Evolutionary conservation across 64 coral and sea anemone species (phyloP), one percentile per base, ranked within the genome.

Genomic region (Stichodactyla helianthus): DNA sequence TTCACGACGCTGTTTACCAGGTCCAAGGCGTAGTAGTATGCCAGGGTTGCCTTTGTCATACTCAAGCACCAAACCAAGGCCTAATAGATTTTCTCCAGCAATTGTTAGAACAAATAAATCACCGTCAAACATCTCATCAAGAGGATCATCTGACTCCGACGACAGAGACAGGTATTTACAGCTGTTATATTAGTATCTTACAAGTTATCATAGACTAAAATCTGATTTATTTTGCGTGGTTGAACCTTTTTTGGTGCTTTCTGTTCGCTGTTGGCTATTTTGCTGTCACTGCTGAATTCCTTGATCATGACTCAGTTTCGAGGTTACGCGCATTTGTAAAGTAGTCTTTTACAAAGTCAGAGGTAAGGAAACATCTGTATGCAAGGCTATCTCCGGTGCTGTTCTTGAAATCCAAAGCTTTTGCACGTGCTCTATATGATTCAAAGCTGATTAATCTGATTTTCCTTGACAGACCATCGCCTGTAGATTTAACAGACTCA

Each of bases 401-500:
- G 35, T 44, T 44, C 35, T 44, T 44, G 35, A 44, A 65, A 17
- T 13, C 62, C 62, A 65, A n/a, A n/a, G 62, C 6, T 65, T 65
- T 18, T 22, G 19, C 3, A 65, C 9, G 62, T 22, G 62, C 22
- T 65, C 20, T 18, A 65, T 65, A 65, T n/a, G 22, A 65, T n/a
- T 22, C 6, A 20, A 26, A 19, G 12, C 10, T 27, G 9, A 28
- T 31, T 74, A 2, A 10, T 12, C 0, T 74, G 11, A 27, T 74
- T 9, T 74, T 74, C 19, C 62, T 74, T 23, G 27, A 74, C 17
- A 74, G 68, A 23, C 68, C 68, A 9, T 74, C 68, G 27, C 68
- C 68, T 74, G 68, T 74, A 19, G 27, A 74, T 31, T 23, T 74
- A 74, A 74, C 68, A 74, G 68, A 74, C 68, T n/a, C 68, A 27